Evolutionary conservation across 2,888 invertebrate genomes (phyloP).

Genomic region (Sthenelais limicola): DNA sequence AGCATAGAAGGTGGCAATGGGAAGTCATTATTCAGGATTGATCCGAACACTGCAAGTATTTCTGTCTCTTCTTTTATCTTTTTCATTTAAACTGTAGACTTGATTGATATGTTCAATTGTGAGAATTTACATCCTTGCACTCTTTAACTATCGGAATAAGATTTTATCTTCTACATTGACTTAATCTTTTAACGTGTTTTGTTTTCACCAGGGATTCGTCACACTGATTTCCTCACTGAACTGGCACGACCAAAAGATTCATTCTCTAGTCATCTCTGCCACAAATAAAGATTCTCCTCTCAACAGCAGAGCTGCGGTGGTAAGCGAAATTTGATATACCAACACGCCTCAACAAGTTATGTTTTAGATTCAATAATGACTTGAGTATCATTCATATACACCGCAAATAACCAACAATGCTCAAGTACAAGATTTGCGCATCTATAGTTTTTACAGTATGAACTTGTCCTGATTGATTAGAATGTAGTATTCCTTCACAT

Average conservation of each 20-base stretch:
- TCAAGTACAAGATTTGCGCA: too few relatives aligned
- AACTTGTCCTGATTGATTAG: too few relatives aligned
- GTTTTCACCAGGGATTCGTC: slow-evolving; percentile 19
- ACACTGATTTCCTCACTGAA: background rate
- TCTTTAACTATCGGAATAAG: too few relatives aligned
- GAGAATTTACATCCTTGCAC: too few relatives aligned
- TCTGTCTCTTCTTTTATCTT: background rate
- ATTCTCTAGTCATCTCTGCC: slow-evolving; percentile 15
- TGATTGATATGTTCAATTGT: too few relatives aligned
- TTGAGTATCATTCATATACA: too few relatives aligned
- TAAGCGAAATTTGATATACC: slow-evolving; percentile 7
- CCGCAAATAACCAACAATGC: too few relatives aligned
- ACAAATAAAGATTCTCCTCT: slow-evolving; percentile 4
- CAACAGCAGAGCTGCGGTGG: slow-evolving; percentile 26
- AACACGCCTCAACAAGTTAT: too few relatives aligned
- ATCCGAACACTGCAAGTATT: slow-evolving; percentile 29
- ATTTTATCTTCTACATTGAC: background rate
- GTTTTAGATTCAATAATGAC: too few relatives aligned
- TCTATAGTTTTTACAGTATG: too few relatives aligned
- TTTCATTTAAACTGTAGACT: too few relatives aligned
- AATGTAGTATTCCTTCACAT: too few relatives aligned
- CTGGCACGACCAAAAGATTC: background rate
- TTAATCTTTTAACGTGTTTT: background rate
- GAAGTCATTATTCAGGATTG: slow-evolving; percentile 9
- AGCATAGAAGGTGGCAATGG: slow-evolving; percentile 19